These are phyloP conservation scores for Clarias platycephalus DNA, from an alignment of 2,797 vertebrate genomes.

Conservation along the genomic window DNA sequence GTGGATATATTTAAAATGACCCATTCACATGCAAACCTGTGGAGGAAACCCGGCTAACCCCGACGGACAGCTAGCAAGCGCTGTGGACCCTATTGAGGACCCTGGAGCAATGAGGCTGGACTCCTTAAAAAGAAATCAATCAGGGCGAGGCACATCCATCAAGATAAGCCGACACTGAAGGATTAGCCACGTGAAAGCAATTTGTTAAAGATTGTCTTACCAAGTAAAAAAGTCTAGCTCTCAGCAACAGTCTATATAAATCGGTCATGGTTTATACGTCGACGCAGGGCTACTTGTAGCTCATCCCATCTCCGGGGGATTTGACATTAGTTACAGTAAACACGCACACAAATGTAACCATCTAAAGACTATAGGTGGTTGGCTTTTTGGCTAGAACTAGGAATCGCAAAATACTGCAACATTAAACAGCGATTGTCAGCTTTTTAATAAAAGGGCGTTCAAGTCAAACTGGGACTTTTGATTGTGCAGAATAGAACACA, in stretches of 20 bases:
- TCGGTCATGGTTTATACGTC: neutral
- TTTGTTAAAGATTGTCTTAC: neutral
- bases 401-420: neutral
- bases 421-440: neutral
- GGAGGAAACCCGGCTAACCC: neutral
- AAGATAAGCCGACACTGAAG: conserved; percentile 25
- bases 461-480: too few relatives aligned
- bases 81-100: too few relatives aligned
- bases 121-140: conserved; percentile 21
- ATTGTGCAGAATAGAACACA: too few relatives aligned
- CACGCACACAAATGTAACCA: neutral
- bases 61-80: neutral
- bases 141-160: conserved; percentile 11
- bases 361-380: too few relatives aligned
- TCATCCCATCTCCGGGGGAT: neutral
- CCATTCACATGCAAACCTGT: too few relatives aligned
- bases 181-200: conserved; percentile 3
- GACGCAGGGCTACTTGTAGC: neutral
- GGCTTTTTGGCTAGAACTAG: neutral
- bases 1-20: neutral
- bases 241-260: neutral
- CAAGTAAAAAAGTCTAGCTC: neutral
- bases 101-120: neutral
- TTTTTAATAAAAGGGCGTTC: neutral
- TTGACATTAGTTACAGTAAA: too few relatives aligned